Conservation (phyloP, 2,797 vertebrate species). For the Naso thynnoides region DNA sequence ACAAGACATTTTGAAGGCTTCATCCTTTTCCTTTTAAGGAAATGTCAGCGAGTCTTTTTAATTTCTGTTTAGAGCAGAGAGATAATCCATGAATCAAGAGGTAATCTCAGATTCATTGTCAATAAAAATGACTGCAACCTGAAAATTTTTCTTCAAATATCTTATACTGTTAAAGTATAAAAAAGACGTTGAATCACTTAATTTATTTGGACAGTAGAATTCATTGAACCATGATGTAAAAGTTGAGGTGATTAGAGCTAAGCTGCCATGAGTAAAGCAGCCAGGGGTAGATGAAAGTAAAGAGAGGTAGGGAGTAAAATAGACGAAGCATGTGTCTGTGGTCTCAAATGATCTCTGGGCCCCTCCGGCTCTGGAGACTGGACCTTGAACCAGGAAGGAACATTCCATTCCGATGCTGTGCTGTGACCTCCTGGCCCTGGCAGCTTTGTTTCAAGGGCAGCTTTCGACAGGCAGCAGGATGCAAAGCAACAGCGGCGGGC, state of each 20-base stretch:
- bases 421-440: slow-evolving; percentile 68
- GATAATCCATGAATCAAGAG: not conserved
- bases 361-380: slow-evolving; percentile 73
- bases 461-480: slow-evolving; percentile 71
- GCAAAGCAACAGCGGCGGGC: slow-evolving; percentile 52
- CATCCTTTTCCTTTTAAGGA: too few species aligned
- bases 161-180: not conserved
- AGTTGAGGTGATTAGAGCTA: slow-evolving; percentile 10
- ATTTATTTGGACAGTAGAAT: slow-evolving; percentile 18
- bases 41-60: not conserved
- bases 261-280: slow-evolving; percentile 31
- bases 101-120: not conserved
- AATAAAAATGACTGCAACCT: not conserved
- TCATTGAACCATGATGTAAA: slow-evolving; percentile 16
- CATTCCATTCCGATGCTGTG: slow-evolving; percentile 80
- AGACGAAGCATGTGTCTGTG: slow-evolving; percentile 69
- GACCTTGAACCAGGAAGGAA: slow-evolving; percentile 81
- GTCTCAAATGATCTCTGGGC: slow-evolving; percentile 75
- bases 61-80: not conserved
- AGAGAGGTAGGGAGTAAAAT: slow-evolving; percentile 53
- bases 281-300: slow-evolving; percentile 52
- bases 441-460: slow-evolving; percentile 76
- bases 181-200: slow-evolving; percentile 1
- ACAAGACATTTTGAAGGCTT: not conserved
- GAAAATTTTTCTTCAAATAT: not conserved